Evolutionary conservation across 2,113 vertebrate genomes (phyloP).

Genomic region (Melanocharis versteri): DNA sequence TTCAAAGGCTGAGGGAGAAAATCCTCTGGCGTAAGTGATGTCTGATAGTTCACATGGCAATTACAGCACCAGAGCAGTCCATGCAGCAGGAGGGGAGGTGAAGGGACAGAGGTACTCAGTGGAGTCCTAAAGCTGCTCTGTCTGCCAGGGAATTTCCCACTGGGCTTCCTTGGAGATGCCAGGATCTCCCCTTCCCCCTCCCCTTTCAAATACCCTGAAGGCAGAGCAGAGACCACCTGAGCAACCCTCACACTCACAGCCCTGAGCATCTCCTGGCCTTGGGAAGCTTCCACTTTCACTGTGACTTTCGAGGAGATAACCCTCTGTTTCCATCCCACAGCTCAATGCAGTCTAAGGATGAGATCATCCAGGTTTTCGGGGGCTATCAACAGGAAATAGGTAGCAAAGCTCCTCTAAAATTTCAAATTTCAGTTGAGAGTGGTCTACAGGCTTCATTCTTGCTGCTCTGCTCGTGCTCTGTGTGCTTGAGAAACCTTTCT

Average conservation of each 20-base stretch:
- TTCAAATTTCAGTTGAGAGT: background rate
- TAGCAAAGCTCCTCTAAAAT: background rate
- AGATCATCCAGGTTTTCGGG: background rate
- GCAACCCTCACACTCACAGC: background rate
- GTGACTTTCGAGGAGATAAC: background rate
- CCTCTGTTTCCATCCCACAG: background rate
- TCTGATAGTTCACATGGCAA: background rate
- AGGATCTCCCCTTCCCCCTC: background rate
- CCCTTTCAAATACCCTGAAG: background rate
- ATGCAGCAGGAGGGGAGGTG: background rate
- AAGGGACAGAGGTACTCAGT: background rate
- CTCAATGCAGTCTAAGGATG: background rate
- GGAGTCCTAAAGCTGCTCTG: background rate
- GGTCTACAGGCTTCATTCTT: background rate
- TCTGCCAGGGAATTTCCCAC: background rate
- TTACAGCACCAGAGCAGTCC: background rate
- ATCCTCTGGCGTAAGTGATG: background rate
- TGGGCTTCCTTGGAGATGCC: background rate
- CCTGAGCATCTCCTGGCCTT: background rate
- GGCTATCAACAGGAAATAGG: background rate
- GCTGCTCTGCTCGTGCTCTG: background rate
- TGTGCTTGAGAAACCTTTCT: background rate
- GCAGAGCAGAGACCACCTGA: background rate
- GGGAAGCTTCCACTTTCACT: background rate
- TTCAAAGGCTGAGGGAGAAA: background rate